Conservation (phyloP, 2,797 vertebrate genomes). For the Poecile montanus region DNA sequence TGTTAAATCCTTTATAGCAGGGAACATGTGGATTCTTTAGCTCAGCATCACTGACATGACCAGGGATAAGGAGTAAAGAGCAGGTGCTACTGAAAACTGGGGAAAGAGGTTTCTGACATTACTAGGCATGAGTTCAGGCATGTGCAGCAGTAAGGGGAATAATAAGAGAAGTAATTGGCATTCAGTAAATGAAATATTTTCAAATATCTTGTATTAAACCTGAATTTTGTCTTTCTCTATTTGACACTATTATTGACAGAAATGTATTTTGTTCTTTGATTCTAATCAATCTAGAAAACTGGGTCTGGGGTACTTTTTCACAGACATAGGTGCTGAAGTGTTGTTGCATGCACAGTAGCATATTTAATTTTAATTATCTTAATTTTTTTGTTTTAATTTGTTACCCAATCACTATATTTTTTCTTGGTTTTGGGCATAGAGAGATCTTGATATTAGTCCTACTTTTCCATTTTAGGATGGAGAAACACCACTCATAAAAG, state of each 20-base stretch:
- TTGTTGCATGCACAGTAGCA: neutral
- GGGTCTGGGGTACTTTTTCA: neutral
- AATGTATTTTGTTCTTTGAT: neutral
- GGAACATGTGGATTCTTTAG: neutral
- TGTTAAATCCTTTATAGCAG: neutral
- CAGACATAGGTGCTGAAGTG: neutral
- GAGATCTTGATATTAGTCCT: neutral
- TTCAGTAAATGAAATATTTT: neutral
- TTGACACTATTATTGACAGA: neutral
- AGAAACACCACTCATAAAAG: conserved; percentile 95
- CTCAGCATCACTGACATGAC: neutral
- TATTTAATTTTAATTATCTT: neutral
- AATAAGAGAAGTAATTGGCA: neutral
- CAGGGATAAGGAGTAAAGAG: neutral
- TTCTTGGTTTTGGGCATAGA: neutral
- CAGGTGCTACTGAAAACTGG: neutral
- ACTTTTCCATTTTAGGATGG: conserved; percentile 82
- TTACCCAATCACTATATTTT: neutral
- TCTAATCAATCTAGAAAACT: neutral
- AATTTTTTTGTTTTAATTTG: neutral
- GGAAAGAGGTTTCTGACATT: neutral
- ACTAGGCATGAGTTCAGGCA: neutral
- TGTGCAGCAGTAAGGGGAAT: neutral
- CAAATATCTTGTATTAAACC: neutral
- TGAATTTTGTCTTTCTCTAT: neutral